phyloP scores from a whole-genome alignment of 2,888 invertebrate genomes.

The Rambutsinella grinnellia region DNA sequence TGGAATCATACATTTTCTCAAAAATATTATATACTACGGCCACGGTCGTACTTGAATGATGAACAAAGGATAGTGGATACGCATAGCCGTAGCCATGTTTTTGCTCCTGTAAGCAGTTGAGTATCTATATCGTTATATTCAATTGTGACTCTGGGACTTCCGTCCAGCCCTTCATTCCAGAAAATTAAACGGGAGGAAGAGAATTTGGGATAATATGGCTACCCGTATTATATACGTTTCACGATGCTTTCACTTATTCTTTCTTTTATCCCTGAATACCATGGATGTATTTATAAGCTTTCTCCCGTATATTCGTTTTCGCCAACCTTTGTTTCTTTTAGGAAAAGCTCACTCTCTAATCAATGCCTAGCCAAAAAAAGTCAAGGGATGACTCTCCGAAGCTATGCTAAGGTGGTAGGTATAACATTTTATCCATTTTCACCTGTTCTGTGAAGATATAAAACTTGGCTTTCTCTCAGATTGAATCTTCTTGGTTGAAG shows the following conservation, averaged over 20 bases:
- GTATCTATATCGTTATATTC: slow-evolving; percentile 32
- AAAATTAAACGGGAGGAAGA: slow-evolving; percentile 47
- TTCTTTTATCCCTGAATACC: too few species aligned
- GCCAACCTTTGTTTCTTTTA: background rate
- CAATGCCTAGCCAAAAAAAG: background rate
- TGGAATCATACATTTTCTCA: background rate
- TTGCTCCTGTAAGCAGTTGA: background rate
- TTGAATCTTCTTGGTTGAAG: background rate
- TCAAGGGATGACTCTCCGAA: background rate
- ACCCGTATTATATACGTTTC: slow-evolving; percentile 25
- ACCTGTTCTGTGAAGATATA: slow-evolving; percentile 24
- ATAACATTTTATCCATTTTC: slow-evolving; percentile 34
- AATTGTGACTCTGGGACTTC: slow-evolving; percentile 42
- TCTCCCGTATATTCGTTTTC: background rate
- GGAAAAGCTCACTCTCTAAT: background rate
- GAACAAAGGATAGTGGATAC: slow-evolving; percentile 11
- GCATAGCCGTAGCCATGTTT: background rate
- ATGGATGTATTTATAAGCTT: too few species aligned
- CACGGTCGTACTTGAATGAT: slow-evolving; percentile 1
- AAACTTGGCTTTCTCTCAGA: slow-evolving; percentile 1
- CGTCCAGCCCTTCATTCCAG: slow-evolving; percentile 44
- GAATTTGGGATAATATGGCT: slow-evolving; percentile 15
- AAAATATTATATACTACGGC: background rate
- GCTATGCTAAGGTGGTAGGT: slow-evolving; percentile 20
- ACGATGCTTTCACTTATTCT: too few species aligned